A percentile compares a stretch with the other conserved stretches of the same genome.
These are phyloP conservation scores for Aromia moschata DNA, from an alignment of 2,888 invertebrate species.

Conservation along the genomic window DNA sequence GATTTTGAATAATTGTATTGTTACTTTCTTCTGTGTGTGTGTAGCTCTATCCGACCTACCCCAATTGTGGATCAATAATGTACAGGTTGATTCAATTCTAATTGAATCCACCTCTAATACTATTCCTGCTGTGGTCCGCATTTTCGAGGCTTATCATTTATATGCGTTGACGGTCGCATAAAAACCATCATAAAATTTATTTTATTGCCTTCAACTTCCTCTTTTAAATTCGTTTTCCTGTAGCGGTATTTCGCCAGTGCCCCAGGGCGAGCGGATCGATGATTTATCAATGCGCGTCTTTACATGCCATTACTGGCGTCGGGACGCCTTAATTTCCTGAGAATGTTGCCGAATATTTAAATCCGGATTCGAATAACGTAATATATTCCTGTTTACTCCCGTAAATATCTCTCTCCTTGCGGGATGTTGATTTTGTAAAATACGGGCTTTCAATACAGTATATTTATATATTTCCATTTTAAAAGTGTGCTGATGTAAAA, in stretches of 20 bases:
- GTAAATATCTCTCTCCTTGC: too few relatives aligned
- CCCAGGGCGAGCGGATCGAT: slow-evolving; percentile 8
- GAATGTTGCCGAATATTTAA: slow-evolving; percentile 1
- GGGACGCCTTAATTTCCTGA: background rate
- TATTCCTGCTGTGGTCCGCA: slow-evolving; percentile 5
- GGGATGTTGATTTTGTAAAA: too few relatives aligned
- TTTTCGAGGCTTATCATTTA: slow-evolving; percentile 20
- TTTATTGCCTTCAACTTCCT: slow-evolving; percentile 21
- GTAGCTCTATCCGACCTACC: too few relatives aligned
- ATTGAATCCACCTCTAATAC: background rate
- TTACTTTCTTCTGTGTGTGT: too few relatives aligned
- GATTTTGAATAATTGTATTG: too few relatives aligned
- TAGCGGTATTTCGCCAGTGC: slow-evolving; percentile 11
- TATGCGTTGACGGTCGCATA: slow-evolving; percentile 20
- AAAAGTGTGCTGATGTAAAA: too few relatives aligned
- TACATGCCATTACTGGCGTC: background rate
- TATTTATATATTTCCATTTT: too few relatives aligned
- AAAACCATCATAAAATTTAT: slow-evolving; percentile 26
- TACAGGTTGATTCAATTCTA: too few relatives aligned
- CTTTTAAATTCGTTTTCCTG: slow-evolving; percentile 23
- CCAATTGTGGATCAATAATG: too few relatives aligned
- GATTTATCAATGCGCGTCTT: slow-evolving; percentile 7
- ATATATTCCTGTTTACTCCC: too few relatives aligned
- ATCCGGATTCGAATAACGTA: background rate
- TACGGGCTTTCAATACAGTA: too few relatives aligned